Percentiles rank a stretch among this genome's conserved stretches.
phyloP scores from a whole-genome alignment of 2,888 invertebrate genomes.

The Biston stratarius region DNA sequence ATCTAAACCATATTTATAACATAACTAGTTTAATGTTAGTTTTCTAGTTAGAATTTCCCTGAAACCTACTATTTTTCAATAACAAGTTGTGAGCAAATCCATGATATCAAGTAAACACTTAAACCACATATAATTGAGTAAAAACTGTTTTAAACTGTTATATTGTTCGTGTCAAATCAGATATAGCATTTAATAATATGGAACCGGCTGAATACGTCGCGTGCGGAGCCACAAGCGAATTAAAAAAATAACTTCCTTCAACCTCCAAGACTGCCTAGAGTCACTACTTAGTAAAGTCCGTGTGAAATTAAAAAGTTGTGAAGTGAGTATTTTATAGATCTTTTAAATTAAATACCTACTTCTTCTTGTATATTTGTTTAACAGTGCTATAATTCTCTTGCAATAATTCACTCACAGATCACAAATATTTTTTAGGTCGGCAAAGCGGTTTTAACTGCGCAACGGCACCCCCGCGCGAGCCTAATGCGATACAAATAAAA shows the following conservation, averaged over 20 bases:
- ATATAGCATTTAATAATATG: conserved; percentile 46
- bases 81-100: conserved; percentile 17
- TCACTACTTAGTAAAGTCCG: conserved; percentile 19
- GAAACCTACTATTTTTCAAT: conserved; percentile 18
- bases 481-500: too few species aligned
- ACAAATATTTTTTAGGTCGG: too few species aligned
- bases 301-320: background rate
- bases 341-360: too few species aligned
- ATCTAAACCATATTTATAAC: too few species aligned
- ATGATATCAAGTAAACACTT: conserved; percentile 22
- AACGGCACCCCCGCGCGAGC: too few species aligned
- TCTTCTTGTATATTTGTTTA: too few species aligned
- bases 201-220: conserved; percentile 33
- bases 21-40: too few species aligned
- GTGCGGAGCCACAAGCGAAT: conserved; percentile 33
- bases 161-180: conserved; percentile 44
- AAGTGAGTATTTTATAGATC: too few species aligned
- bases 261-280: conserved; percentile 18
- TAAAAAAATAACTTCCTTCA: conserved; percentile 27
- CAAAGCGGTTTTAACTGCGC: too few species aligned
- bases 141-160: conserved; percentile 35
- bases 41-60: background rate
- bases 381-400: too few species aligned
- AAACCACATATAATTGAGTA: conserved; percentile 17
- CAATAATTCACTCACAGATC: too few species aligned